phyloP scores from a whole-genome alignment of 2,888 invertebrate genomes.

The Drosophila mimica region DNA sequence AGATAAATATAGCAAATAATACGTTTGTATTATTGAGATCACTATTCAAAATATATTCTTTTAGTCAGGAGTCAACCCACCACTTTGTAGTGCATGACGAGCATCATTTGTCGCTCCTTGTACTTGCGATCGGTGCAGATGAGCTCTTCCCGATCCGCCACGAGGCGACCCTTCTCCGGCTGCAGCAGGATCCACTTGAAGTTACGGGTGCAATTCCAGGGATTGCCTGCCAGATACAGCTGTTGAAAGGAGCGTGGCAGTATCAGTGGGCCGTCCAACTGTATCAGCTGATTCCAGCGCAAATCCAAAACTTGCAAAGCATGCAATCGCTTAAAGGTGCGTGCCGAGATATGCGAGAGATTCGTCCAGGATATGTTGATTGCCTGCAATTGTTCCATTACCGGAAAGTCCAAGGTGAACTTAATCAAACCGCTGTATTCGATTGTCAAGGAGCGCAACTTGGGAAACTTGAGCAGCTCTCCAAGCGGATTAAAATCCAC shows the following conservation, averaged over 20 bases:
- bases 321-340: slow-evolving; percentile 81
- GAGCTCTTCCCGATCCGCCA: slow-evolving; percentile 82
- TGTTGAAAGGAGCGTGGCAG: slow-evolving; percentile 78
- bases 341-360: slow-evolving; percentile 77
- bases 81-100: slow-evolving; percentile 84
- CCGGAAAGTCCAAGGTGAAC: slow-evolving; percentile 82
- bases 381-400: slow-evolving; percentile 79
- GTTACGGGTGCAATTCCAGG: slow-evolving; percentile 84
- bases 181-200: slow-evolving; percentile 83
- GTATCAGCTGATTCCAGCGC: slow-evolving; percentile 84
- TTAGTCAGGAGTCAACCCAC: slow-evolving; percentile 51
- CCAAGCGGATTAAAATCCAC: slow-evolving; percentile 77
- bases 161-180: slow-evolving; percentile 74
- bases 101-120: slow-evolving; percentile 80
- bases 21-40: no score
- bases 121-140: slow-evolving; percentile 83
- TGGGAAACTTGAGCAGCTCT: slow-evolving; percentile 79
- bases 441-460: slow-evolving; percentile 78
- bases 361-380: slow-evolving; percentile 85
- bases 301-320: slow-evolving; percentile 81
- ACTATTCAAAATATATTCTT: no score
- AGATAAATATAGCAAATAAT: no score
- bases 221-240: slow-evolving; percentile 83
- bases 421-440: slow-evolving; percentile 82
- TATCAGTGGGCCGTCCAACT: slow-evolving; percentile 81